A percentile compares a stretch with the other conserved stretches of the same genome.
phyloP scores from a whole-genome alignment of 1,140 invertebrate species.

The Bacillus rossius region DNA sequence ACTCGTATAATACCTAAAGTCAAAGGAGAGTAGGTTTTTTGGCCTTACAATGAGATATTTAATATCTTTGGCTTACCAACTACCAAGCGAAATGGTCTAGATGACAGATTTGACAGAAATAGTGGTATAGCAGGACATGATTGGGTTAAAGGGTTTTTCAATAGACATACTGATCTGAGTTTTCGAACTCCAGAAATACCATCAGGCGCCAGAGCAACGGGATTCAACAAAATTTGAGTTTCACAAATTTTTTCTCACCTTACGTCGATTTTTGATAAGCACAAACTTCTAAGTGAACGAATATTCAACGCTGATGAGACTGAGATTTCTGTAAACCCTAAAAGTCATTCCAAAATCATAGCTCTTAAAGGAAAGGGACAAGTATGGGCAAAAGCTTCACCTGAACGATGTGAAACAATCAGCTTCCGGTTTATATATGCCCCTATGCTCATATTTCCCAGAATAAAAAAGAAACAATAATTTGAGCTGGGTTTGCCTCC shows the following conservation, averaged over 20 bases:
- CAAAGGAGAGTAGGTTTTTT: conserved; percentile 23
- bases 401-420: conserved; percentile 23
- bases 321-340: conserved; percentile 28
- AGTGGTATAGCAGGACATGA: conserved; percentile 21
- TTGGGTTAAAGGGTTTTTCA: conserved; percentile 3
- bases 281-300: conserved; percentile 9
- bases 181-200: conserved; percentile 9
- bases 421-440: conserved; percentile 30
- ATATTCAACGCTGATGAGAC: conserved; percentile 41
- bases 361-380: conserved; percentile 21
- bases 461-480: conserved; percentile 24
- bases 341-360: conserved; percentile 19
- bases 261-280: conserved; percentile 10
- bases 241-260: conserved; percentile 20
- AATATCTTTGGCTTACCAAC: conserved; percentile 24
- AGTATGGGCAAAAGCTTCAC: conserved; percentile 25
- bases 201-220: conserved; percentile 17
- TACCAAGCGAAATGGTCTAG: conserved; percentile 25
- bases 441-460: conserved; percentile 35
- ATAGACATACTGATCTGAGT: not conserved
- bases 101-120: conserved; percentile 12
- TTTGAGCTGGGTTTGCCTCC: conserved; percentile 17
- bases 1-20: too few relatives aligned
- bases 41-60: conserved; percentile 25
- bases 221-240: conserved; percentile 20